Evolutionary conservation across 2,888 invertebrate genomes (phyloP).

Genomic region (Ctena decussata): DNA sequence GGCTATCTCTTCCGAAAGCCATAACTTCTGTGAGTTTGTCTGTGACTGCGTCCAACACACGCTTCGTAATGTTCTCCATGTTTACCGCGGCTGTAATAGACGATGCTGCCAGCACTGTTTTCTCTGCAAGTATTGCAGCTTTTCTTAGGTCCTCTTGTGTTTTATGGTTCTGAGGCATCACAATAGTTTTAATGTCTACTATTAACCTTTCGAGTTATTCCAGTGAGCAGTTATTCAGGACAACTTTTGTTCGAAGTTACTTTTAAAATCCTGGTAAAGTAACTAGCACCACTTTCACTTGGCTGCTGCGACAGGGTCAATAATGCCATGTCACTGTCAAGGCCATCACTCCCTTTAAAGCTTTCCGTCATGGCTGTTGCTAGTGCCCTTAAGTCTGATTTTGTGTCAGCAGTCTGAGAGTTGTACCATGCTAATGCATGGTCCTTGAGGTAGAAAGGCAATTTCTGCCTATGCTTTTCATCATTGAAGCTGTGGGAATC

Average conservation of each 20-base stretch:
- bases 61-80: too few relatives aligned
- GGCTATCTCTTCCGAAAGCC: too few relatives aligned
- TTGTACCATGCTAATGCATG: slow-evolving; percentile 27
- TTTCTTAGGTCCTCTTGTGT: not conserved
- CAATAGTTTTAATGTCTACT: not conserved
- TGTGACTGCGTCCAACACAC: too few relatives aligned
- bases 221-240: too few relatives aligned
- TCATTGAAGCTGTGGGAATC: not conserved
- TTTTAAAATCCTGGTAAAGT: too few relatives aligned
- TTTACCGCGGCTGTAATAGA: too few relatives aligned
- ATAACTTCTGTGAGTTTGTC: too few relatives aligned
- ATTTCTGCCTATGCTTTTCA: not conserved
- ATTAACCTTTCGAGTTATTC: too few relatives aligned
- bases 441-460: slow-evolving; percentile 19
- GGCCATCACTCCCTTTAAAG: slow-evolving; percentile 23
- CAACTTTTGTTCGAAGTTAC: too few relatives aligned
- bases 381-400: not conserved
- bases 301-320: not conserved
- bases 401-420: not conserved
- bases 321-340: not conserved
- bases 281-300: too few relatives aligned
- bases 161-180: not conserved
- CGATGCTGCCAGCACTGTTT: too few relatives aligned
- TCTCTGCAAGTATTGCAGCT: too few relatives aligned
- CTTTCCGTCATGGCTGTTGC: not conserved